phyloP scores from a whole-genome alignment of 2,888 invertebrate species.

The Sympetrum striolatum region DNA sequence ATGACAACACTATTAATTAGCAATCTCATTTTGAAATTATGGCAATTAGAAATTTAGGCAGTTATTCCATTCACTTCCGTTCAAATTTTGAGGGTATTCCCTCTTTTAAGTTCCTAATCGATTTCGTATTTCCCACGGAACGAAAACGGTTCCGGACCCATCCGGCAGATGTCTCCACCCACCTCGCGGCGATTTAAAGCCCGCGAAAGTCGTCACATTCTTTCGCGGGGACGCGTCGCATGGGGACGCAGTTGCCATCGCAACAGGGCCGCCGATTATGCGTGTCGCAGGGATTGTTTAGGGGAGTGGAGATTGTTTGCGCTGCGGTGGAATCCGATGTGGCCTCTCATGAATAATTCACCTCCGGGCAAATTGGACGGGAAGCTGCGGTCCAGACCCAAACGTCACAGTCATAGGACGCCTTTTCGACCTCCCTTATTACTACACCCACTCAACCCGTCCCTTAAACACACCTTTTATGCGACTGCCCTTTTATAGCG shows the following conservation, averaged over 20 bases:
- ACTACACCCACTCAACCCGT: background rate
- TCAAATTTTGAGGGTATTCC: too few species aligned
- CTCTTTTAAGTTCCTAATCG: too few species aligned
- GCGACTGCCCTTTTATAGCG: background rate
- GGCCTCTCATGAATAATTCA: conserved; percentile 29
- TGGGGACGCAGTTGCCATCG: background rate
- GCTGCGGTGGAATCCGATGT: background rate
- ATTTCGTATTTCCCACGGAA: too few species aligned
- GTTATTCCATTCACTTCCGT: too few species aligned
- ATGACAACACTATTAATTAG: too few species aligned
- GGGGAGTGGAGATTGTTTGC: background rate
- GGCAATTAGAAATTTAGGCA: too few species aligned
- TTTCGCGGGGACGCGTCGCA: background rate
- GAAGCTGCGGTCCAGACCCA: background rate
- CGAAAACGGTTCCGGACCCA: too few species aligned
- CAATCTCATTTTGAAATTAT: too few species aligned
- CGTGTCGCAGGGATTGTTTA: background rate
- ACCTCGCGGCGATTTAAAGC: too few species aligned
- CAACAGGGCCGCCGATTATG: background rate
- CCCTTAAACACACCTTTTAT: background rate
- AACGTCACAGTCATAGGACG: background rate
- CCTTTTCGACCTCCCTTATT: background rate
- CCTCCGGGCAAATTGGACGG: conserved; percentile 20
- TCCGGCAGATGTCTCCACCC: too few species aligned
- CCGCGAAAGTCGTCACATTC: too few species aligned